A percentile compares a stretch with the other conserved stretches of the same genome.
Evolutionary conservation across 2,113 vertebrate species (phyloP).

Genomic region (Empidonax alnorum): DNA sequence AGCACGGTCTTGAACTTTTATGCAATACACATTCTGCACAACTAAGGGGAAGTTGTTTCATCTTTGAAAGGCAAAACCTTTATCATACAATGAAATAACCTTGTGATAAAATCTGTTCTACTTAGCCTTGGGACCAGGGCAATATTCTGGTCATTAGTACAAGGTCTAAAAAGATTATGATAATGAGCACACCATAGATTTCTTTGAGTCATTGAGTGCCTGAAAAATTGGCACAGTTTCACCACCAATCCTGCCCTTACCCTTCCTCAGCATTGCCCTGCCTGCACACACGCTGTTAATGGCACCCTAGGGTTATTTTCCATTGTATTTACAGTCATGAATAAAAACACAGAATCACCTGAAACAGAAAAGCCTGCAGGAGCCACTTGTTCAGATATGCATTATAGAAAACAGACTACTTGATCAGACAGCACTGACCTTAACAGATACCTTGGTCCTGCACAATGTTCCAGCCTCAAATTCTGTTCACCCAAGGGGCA

Average conservation of each 20-base stretch:
- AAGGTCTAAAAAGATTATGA: not conserved
- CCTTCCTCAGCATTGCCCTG: not conserved
- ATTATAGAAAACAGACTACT: not conserved
- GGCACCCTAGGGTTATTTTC: not conserved
- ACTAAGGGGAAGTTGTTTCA: not conserved
- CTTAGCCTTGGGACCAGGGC: conserved; percentile 13
- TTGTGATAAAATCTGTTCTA: not conserved
- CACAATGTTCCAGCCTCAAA: not conserved
- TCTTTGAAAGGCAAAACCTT: not conserved
- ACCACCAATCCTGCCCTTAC: not conserved
- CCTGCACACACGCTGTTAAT: not conserved
- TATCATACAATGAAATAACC: not conserved
- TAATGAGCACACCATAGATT: not conserved
- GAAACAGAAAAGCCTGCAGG: not conserved
- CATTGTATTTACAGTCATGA: not conserved
- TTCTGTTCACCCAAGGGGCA: not conserved
- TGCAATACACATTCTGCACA: not conserved
- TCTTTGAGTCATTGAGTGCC: not conserved
- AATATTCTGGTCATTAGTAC: not conserved
- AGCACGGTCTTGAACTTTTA: not conserved
- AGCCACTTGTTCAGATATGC: not conserved
- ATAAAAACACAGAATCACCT: not conserved
- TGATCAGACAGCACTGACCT: not conserved
- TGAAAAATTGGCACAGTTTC: not conserved
- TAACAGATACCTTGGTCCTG: not conserved